Evolutionary conservation across 2,797 vertebrate genomes (phyloP).

Genomic region (Muraenolepis orangiensis): DNA sequence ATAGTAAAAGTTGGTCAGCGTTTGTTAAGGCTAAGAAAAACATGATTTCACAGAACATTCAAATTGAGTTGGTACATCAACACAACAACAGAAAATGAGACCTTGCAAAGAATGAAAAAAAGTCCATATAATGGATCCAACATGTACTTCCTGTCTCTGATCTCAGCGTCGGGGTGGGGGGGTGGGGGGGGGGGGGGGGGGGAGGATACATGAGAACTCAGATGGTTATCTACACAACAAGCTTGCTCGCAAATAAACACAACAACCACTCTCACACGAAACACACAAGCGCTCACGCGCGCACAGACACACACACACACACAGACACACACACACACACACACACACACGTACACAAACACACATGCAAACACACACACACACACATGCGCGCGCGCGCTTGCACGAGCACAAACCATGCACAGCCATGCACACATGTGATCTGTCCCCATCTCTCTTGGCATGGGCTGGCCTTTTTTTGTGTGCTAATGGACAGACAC

Average conservation of each 20-base stretch:
- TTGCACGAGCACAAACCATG: background rate
- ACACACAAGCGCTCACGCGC: background rate
- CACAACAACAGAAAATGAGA: too few relatives aligned
- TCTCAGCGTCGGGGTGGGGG: background rate
- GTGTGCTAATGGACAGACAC: constrained; percentile 76
- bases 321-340: constrained; percentile 13
- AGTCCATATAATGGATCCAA: too few relatives aligned
- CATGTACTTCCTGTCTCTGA: background rate
- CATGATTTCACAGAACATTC: too few relatives aligned
- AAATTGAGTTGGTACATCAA: too few relatives aligned
- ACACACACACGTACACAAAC: constrained; percentile 6
- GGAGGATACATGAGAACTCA: background rate
- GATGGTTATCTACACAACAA: background rate
- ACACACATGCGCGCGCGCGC: constrained; percentile 12
- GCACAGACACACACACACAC: background rate
- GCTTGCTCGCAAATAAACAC: background rate
- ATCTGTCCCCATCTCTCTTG: constrained; percentile 76
- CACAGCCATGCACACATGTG: constrained; percentile 42
- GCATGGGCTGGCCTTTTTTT: constrained; percentile 51
- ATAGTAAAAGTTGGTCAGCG: too few relatives aligned
- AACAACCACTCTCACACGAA: too few relatives aligned
- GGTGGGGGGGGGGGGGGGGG: too few relatives aligned
- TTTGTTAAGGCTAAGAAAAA: too few relatives aligned
- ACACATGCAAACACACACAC: background rate
- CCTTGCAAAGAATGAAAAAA: too few relatives aligned